A percentile compares a stretch with the other conserved stretches of the same genome.
Conservation (phyloP, 2,113 vertebrate species). For the Hyperoodon ampullatus region DNA sequence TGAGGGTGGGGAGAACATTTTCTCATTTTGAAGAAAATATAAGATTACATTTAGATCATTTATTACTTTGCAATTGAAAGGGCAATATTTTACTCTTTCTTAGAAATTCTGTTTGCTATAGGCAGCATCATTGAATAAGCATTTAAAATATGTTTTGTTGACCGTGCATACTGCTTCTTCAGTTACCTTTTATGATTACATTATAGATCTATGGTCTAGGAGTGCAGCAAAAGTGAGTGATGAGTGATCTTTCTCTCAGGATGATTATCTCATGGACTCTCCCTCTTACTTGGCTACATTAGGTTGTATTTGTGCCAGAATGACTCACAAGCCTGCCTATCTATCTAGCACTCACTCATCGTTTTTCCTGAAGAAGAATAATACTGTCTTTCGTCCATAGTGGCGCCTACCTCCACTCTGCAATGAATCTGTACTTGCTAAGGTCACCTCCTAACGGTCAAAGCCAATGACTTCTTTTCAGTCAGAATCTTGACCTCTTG, state of each 20-base stretch:
- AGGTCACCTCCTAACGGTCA: neutral
- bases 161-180: neutral
- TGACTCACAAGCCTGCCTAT: neutral
- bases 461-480: neutral
- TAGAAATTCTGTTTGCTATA: neutral
- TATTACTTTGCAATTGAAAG: neutral
- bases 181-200: neutral
- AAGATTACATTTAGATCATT: neutral
- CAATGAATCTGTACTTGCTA: neutral
- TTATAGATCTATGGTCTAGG: neutral
- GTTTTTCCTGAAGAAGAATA: neutral
- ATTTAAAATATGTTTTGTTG: neutral
- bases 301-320: neutral
- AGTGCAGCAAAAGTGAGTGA: neutral
- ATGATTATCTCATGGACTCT: neutral
- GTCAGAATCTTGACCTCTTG: neutral
- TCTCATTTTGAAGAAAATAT: neutral
- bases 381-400: neutral
- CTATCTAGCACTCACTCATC: neutral
- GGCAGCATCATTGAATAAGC: neutral
- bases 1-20: neutral
- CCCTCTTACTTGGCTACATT: neutral
- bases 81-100: neutral
- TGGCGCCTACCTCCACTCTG: neutral
- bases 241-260: neutral